Conservation (phyloP, 2,797 vertebrate genomes). For the Orientallactaga sibirica region DNA sequence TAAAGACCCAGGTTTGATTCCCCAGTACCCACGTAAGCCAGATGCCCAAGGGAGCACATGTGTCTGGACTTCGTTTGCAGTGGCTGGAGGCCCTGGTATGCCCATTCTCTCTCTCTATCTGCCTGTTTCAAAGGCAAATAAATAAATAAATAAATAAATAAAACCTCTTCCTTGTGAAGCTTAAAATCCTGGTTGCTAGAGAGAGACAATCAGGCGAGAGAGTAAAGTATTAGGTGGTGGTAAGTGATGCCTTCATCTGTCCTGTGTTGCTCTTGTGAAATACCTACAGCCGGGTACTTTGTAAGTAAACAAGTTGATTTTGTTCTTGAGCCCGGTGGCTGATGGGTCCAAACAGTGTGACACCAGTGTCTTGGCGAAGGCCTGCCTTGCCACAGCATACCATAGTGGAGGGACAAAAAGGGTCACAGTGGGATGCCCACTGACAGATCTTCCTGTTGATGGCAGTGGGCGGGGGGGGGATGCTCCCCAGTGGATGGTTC, state of each 20-base stretch:
- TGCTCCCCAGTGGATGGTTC: background rate
- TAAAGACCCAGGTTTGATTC: no score
- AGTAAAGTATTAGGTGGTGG: background rate
- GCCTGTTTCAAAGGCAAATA: no score
- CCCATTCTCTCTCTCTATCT: no score
- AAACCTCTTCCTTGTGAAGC: background rate
- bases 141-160: no score
- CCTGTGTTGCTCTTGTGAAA: background rate
- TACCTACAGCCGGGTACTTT: background rate
- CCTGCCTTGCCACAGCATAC: no score
- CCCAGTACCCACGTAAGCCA: no score
- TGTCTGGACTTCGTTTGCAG: no score
- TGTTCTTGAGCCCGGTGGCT: background rate
- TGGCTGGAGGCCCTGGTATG: no score
- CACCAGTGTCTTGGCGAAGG: background rate
- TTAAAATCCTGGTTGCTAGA: background rate
- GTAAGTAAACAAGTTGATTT: background rate
- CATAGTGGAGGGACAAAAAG: background rate
- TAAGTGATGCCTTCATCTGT: background rate
- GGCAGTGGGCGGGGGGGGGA: no score
- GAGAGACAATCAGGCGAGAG: background rate
- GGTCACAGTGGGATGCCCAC: background rate
- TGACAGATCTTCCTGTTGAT: no score
- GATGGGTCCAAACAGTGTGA: background rate
- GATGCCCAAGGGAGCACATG: no score